phyloP scores from a whole-genome alignment of 2,888 invertebrate species.

The Falcaria lacertinaria region DNA sequence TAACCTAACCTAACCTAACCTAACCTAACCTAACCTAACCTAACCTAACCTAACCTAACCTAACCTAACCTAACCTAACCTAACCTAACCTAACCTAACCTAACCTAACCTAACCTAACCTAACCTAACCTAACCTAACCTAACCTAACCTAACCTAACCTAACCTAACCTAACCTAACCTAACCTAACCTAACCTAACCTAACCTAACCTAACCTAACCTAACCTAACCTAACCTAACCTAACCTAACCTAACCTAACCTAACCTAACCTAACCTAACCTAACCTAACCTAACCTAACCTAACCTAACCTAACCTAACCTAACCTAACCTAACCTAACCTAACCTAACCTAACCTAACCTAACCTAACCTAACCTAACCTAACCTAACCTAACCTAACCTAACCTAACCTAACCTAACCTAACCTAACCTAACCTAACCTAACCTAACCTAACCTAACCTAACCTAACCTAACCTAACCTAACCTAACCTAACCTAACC shows the following conservation, averaged over 20 bases:
- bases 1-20: slow-evolving; percentile 8
- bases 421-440: slow-evolving; percentile 11
- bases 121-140: slow-evolving; percentile 8
- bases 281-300: slow-evolving; percentile 8
- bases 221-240: slow-evolving; percentile 8
- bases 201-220: slow-evolving; percentile 11
- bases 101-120: slow-evolving; percentile 8
- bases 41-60: slow-evolving; percentile 8
- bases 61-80: slow-evolving; percentile 8
- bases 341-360: slow-evolving; percentile 8
- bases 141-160: slow-evolving; percentile 8
- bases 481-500: slow-evolving; percentile 11
- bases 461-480: slow-evolving; percentile 11
- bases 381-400: slow-evolving; percentile 10
- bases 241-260: slow-evolving; percentile 8
- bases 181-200: slow-evolving; percentile 11
- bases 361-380: slow-evolving; percentile 8
- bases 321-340: slow-evolving; percentile 8
- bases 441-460: slow-evolving; percentile 9
- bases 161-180: slow-evolving; percentile 10
- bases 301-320: slow-evolving; percentile 8
- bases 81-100: slow-evolving; percentile 8
- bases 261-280: slow-evolving; percentile 8
- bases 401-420: slow-evolving; percentile 11
- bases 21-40: slow-evolving; percentile 8